Evolutionary conservation across 2,888 invertebrate species (phyloP).

Genomic region (Tipula confusa): DNA sequence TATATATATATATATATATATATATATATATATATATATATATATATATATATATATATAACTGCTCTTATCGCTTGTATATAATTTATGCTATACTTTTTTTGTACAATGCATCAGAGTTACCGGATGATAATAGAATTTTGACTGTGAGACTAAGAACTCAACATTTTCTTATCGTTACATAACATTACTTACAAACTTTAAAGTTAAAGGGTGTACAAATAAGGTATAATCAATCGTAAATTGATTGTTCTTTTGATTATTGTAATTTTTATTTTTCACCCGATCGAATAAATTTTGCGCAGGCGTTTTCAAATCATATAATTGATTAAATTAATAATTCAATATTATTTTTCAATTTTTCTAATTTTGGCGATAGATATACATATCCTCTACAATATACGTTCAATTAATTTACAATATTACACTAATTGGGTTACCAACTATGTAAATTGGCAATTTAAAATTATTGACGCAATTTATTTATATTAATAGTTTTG

Average conservation of each 20-base stretch:
- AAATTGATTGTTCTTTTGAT: neutral
- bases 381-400: neutral
- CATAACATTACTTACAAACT: neutral
- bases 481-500: too few relatives aligned
- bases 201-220: too few relatives aligned
- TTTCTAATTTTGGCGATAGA: neutral
- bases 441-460: neutral
- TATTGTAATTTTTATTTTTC: neutral
- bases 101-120: neutral
- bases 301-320: neutral
- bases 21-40: neutral
- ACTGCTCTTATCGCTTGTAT: neutral
- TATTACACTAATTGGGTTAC: neutral
- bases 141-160: neutral
- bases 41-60: neutral
- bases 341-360: neutral
- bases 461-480: neutral
- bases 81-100: neutral
- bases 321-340: conserved; percentile 12
- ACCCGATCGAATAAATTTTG: neutral
- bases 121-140: neutral
- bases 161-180: neutral
- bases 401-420: neutral
- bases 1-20: neutral
- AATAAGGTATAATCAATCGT: neutral